Evolutionary conservation across 2,797 vertebrate genomes (phyloP).

Genomic region (Acrocephalus scirpaceus): DNA sequence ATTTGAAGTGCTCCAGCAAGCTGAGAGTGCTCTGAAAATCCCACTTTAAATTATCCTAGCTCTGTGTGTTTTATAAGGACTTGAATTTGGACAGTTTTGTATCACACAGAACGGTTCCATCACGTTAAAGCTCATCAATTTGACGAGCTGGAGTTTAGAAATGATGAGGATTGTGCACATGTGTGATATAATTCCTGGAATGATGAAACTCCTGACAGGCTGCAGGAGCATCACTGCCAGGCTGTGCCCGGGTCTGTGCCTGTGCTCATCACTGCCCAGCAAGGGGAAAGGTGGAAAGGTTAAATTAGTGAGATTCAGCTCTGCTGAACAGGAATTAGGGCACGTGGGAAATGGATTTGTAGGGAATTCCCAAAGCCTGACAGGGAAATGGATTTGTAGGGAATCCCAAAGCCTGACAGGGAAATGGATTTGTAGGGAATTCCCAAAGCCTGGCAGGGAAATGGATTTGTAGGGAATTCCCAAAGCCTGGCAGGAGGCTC

Average conservation of each 20-base stretch:
- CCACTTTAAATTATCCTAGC: background rate
- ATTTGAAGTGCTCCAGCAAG: background rate
- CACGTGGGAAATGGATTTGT: background rate
- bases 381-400: too few relatives aligned
- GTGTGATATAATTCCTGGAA: background rate
- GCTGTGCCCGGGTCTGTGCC: background rate
- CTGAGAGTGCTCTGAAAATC: background rate
- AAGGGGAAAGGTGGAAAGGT: background rate
- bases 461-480: too few relatives aligned
- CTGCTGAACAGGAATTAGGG: background rate
- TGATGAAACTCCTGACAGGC: background rate
- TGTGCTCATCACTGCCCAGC: too few relatives aligned
- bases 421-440: background rate
- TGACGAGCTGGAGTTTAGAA: background rate
- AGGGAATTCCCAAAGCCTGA: background rate
- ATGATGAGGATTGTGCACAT: background rate
- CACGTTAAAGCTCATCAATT: background rate
- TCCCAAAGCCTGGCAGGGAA: background rate
- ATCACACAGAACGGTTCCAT: background rate
- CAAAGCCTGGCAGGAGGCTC: background rate
- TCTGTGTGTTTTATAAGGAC: background rate
- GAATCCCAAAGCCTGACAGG: background rate
- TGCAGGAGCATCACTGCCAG: background rate
- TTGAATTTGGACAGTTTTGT: background rate
- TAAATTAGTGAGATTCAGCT: background rate